These are phyloP conservation scores for Atherinomorus stipes DNA, from an alignment of 2,113 vertebrate genomes.

Conservation along the genomic window DNA sequence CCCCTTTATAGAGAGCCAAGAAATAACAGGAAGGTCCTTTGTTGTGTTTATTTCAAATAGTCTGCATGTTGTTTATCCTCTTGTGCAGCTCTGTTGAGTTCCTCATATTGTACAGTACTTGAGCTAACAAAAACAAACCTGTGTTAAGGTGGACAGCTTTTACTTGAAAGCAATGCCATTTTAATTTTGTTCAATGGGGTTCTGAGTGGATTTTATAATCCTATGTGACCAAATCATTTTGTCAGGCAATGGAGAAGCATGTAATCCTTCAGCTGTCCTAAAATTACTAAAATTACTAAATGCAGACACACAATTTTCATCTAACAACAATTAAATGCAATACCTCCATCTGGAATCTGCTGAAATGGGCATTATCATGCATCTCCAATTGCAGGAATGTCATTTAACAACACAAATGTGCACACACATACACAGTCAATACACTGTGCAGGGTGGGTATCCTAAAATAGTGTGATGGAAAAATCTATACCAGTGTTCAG, in stretches of 20 bases:
- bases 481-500: constrained; percentile 81
- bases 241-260: constrained; percentile 21
- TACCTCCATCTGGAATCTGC: constrained; percentile 18
- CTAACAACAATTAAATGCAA: constrained; percentile 22
- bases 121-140: constrained; percentile 55
- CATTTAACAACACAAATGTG: constrained; percentile 20
- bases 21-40: constrained; percentile 74
- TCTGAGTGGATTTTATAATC: constrained; percentile 41
- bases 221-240: constrained; percentile 42
- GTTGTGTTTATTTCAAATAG: constrained; percentile 69
- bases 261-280: constrained; percentile 37
- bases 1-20: constrained; percentile 32
- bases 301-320: constrained; percentile 8
- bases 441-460: constrained; percentile 43
- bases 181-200: constrained; percentile 34
- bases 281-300: constrained; percentile 30
- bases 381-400: constrained; percentile 13
- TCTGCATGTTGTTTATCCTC: constrained; percentile 59
- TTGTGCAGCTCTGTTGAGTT: constrained; percentile 55
- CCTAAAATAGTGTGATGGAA: constrained; percentile 79
- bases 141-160: constrained; percentile 31
- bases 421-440: constrained; percentile 23
- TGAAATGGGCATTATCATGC: constrained; percentile 21
- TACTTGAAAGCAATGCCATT: constrained; percentile 19
- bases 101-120: constrained; percentile 65